Conservation (phyloP, 2,113 vertebrate genomes). For the Bostrychus sinensis region DNA sequence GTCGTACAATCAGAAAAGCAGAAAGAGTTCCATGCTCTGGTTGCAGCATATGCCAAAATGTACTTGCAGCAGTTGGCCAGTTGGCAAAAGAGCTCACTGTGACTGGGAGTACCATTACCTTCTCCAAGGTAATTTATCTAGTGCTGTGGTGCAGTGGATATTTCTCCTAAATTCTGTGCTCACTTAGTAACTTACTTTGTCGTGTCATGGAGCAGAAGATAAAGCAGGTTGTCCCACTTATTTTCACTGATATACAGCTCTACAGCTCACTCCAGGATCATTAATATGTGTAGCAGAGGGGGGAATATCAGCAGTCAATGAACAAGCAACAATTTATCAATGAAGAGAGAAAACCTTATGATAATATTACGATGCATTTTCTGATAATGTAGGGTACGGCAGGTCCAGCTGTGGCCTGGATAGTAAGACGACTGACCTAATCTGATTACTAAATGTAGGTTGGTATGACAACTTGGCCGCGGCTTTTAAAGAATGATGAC, state of each 20-base stretch:
- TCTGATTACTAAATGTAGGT: conserved; percentile 51
- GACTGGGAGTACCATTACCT: no score
- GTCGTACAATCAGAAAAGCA: no score
- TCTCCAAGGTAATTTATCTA: conserved; percentile 21
- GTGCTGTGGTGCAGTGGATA: background rate
- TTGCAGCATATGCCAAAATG: no score
- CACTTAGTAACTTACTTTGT: conserved; percentile 2
- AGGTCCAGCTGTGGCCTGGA: conserved; percentile 21
- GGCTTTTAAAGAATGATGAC: conserved; percentile 26
- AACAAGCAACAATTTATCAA: conserved; percentile 23
- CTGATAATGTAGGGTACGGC: background rate
- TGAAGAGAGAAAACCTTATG: conserved; percentile 5
- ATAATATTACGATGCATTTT: background rate
- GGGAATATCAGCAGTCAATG: background rate
- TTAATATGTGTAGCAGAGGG: conserved; percentile 15
- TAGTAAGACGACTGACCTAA: conserved; percentile 30
- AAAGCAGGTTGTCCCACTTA: conserved; percentile 42
- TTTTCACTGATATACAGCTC: conserved; percentile 15
- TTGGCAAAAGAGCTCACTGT: no score
- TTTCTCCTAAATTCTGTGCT: background rate
- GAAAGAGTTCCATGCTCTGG: no score
- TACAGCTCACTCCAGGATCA: conserved; percentile 17
- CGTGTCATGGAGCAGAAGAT: conserved; percentile 35
- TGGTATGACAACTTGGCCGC: conserved; percentile 21
- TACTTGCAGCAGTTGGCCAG: no score